Evolutionary conservation across 2,888 invertebrate species (phyloP).

Genomic region (Ophion ventricosus): DNA sequence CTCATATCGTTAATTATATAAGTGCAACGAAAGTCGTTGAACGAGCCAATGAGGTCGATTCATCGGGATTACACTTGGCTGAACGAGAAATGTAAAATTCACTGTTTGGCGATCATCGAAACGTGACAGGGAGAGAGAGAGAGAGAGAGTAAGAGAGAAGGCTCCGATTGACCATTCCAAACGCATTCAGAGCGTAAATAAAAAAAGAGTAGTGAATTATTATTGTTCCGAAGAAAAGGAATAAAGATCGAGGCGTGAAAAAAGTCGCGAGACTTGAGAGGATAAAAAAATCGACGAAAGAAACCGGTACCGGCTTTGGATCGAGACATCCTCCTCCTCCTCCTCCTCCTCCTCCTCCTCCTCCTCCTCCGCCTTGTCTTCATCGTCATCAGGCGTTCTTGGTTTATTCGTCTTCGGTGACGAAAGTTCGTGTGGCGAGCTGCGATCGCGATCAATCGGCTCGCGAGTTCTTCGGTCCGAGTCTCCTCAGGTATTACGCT

Average conservation of each 20-base stretch:
- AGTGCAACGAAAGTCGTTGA: slow-evolving; percentile 66
- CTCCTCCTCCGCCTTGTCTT: too few species aligned
- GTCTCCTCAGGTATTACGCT: slow-evolving; percentile 41
- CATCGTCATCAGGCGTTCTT: too few species aligned
- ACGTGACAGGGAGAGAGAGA: slow-evolving; percentile 20
- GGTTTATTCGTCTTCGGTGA: slow-evolving; percentile 21
- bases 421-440: slow-evolving; percentile 61
- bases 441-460: slow-evolving; percentile 40
- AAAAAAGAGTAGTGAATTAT: neutral
- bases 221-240: neutral
- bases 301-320: slow-evolving; percentile 39
- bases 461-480: slow-evolving; percentile 45
- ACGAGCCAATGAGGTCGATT: slow-evolving; percentile 67
- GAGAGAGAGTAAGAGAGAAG: neutral
- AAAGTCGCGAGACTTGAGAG: slow-evolving; percentile 5
- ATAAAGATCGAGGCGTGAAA: neutral
- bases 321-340: slow-evolving; percentile 44
- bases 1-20: slow-evolving; percentile 65
- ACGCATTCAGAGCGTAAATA: slow-evolving; percentile 1
- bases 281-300: neutral
- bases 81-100: neutral
- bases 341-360: too few species aligned
- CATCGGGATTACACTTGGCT: slow-evolving; percentile 70
- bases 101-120: neutral
- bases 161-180: neutral